Evolutionary conservation across 2,113 vertebrate genomes (phyloP).

Genomic region (Dasypus novemcinctus): DNA sequence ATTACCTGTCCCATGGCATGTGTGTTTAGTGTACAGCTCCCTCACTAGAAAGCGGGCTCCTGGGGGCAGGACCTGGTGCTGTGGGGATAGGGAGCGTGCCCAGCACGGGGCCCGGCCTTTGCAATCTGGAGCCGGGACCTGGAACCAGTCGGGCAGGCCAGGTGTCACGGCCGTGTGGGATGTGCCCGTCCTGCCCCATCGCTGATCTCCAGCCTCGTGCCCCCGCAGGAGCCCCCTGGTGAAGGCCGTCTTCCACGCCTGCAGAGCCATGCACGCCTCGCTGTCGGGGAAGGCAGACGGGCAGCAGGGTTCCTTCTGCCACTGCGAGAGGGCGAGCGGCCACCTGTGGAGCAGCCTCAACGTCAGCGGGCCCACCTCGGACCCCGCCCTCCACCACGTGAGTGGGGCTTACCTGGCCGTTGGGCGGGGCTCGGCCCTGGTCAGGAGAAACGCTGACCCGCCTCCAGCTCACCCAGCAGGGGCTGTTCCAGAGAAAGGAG

Average conservation of each 20-base stretch:
- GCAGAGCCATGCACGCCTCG: conserved; percentile 93
- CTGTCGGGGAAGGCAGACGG: conserved; percentile 91
- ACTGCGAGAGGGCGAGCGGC: conserved; percentile 93
- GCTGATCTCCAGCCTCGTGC: not conserved
- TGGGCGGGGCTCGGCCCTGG: not conserved
- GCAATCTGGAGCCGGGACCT: not conserved
- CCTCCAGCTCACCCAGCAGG: too few relatives aligned
- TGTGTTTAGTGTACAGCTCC: not conserved
- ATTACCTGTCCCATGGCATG: not conserved
- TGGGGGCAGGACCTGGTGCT: too few relatives aligned
- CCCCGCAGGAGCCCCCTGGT: conserved; percentile 90
- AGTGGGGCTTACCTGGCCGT: not conserved
- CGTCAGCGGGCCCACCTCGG: conserved; percentile 80
- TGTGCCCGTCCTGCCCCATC: not conserved
- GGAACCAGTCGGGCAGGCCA: not conserved
- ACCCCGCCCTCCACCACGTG: conserved; percentile 91
- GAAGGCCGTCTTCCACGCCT: conserved; percentile 90
- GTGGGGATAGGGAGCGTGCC: not conserved
- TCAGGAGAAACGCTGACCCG: fast-evolving
- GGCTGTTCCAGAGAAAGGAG: not conserved
- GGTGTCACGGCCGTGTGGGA: fast-evolving
- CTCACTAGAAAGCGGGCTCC: not conserved
- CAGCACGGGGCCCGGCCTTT: not conserved
- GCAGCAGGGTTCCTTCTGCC: conserved; percentile 85
- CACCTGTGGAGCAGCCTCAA: conserved; percentile 93